Evolutionary conservation across 2,113 vertebrate species (phyloP), one percentile per base, ranked within the genome.

Genomic region (Labrus mixtus): DNA sequence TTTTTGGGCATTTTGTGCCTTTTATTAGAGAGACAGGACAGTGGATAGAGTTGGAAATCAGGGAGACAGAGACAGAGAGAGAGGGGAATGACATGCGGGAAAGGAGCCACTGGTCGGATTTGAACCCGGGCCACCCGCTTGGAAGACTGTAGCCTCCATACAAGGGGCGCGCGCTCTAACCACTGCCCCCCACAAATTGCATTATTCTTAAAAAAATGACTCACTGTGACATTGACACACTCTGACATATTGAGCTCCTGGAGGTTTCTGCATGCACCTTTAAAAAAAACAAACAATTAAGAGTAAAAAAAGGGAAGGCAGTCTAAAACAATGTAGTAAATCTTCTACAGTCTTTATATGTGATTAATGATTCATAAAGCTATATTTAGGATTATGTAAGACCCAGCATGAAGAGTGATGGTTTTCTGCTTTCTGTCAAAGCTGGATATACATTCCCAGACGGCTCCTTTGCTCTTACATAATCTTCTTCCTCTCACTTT

Each of bases 241-340:
- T 95, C 91, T 43, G 95, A 96, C 62, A 96, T 62, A 87, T 95
- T 96, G 82, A 97, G 85, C 43, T 96, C 93, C 88, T 96, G 95
- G 37, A 96, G 89, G 84, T 96, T 97, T 89, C 64, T 94, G 76
- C 95, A 93, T 82, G 91, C 78, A 81, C 89, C 92, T 94, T 10
- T n/a, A n/a, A 50, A 56, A 36, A 43, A 79, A 45, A 67, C 46
- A 64, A 20, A 78, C 5, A 0, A 46, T 13, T 3, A n/a, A 66
- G 3, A 62, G 12, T 55, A 48, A 71, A 54, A 33, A 62, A 69
- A 10, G 58, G n/a, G 7, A 46, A 61, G 7, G 1, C 0, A 10
- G n/a, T 45, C 15, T 12, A 3, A 15, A 45, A 5, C 12, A 16
- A 13, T 45, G 9, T 0, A 58, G 15, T 48, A 10, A 6, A 54